Evolutionary conservation across 2,113 vertebrate species (phyloP).

Genomic region (Glareola pratincola): DNA sequence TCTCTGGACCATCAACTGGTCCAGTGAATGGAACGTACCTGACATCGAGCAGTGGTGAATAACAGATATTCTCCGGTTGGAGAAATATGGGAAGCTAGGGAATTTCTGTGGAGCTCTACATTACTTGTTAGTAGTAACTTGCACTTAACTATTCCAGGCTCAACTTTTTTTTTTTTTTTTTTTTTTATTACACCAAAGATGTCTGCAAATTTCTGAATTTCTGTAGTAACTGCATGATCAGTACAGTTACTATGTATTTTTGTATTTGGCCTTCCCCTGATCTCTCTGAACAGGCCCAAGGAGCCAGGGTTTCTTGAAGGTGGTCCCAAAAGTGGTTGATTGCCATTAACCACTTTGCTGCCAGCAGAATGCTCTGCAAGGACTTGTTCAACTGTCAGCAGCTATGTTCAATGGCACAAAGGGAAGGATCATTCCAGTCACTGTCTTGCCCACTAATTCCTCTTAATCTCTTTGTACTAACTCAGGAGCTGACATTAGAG

Average conservation of each 20-base stretch:
- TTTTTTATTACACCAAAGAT: not conserved
- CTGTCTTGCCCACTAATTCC: not conserved
- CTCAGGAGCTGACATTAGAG: conserved; percentile 86
- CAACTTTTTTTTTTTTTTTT: too few species aligned
- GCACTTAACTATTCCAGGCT: not conserved
- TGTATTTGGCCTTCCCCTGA: not conserved
- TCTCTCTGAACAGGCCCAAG: not conserved
- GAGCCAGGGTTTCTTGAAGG: not conserved
- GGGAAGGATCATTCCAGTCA: not conserved
- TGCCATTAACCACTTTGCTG: not conserved
- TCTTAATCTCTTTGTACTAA: not conserved
- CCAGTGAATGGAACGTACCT: not conserved
- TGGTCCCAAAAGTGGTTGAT: not conserved
- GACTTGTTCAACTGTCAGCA: not conserved
- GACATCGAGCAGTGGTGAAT: not conserved
- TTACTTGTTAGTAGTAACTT: not conserved
- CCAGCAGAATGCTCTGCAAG: not conserved
- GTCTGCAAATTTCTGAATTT: not conserved
- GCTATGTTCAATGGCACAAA: not conserved
- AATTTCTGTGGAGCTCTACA: not conserved
- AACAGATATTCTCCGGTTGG: not conserved
- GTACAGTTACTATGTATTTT: not conserved
- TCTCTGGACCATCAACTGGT: not conserved
- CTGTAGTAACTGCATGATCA: not conserved
- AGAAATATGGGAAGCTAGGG: not conserved